Base-by-base conservation (phyloP, 1,140 invertebrate species). In the Achatina immaculata region DNA sequence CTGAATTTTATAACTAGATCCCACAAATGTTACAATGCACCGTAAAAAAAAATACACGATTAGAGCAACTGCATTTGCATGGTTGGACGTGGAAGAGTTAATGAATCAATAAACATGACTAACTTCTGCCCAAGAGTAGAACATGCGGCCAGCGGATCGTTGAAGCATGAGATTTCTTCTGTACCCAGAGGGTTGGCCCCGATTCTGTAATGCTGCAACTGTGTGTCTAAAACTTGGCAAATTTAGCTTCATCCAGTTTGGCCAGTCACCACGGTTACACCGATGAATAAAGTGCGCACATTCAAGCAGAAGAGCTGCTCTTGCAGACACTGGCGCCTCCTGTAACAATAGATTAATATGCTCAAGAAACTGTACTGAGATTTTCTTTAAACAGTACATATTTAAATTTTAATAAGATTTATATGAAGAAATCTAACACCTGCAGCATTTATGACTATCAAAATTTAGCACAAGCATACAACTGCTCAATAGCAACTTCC, bases 231-330 rank as follows among this genome's bases (percentile, higher is more conserved):
- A 96, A 85, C 95, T 94, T 24, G 95, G 95, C 80, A 95, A 93
- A 87, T 95, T 96, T 58, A 95, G 93, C 91, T 96, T 96, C 95
- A 98, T 97, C 97, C 97, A 98, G 3, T 94, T 93, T 21, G 98
- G 98, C 98, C 98, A 99, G 83, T 98, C 96, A 0, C 98, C 97
- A 91, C 96, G 96, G 89, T 99, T 99, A 90, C 98, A 99, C 78
- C 95, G 95, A 89, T 99, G 97, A 0, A 99, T 97, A 87, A 99
- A 96, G 90, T 98, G 95, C 6, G 97, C 95, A 91, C 98, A 99
- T 91, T 99, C 98, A 48, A 99, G 91, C 42, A 99, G 90, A 48
- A 99, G 93, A 0, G 96, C 94, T 24, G 98, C 98, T 88, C 97
- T 92, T 0, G 96, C 94, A 0, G 98, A 95, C 0, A 99, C 95